Conservation (phyloP, 1,140 invertebrate species). For the Macrotrachela quadricornifera region DNA sequence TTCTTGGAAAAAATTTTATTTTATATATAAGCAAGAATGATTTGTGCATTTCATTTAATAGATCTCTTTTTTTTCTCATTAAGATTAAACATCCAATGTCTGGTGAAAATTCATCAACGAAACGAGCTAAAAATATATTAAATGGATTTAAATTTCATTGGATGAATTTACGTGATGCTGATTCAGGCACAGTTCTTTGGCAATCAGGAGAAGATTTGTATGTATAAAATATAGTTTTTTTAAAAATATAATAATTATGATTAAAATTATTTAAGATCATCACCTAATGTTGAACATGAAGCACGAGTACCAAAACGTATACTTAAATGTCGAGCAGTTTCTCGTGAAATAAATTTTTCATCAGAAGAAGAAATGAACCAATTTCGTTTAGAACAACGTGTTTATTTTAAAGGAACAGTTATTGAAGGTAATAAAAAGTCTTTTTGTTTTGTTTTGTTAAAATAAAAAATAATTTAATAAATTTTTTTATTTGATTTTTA, state of each 20-base stretch:
- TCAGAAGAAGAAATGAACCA: conserved; percentile 84
- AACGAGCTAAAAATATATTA: too few species aligned
- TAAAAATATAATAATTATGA: conserved; percentile 6
- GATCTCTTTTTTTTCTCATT: too few species aligned
- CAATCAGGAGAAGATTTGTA: conserved; percentile 89
- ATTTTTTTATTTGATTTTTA: conserved; percentile 53
- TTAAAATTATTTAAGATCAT: conserved; percentile 37
- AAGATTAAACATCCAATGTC: too few species aligned
- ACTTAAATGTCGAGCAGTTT: conserved; percentile 76
- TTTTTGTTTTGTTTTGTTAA: neutral
- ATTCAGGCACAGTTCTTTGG: conserved; percentile 85
- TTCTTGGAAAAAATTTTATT: too few species aligned
- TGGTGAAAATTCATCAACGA: too few species aligned
- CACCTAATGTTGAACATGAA: conserved; percentile 73
- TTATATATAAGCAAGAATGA: too few species aligned
- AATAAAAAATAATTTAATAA: conserved; percentile 18
- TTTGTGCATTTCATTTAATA: too few species aligned
- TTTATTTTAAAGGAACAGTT: conserved; percentile 45
- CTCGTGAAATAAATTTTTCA: conserved; percentile 93
- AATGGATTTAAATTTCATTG: conserved; percentile 38
- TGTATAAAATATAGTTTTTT: neutral
- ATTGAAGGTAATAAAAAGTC: conserved; percentile 33
- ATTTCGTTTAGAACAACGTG: conserved; percentile 83
- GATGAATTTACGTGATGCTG: conserved; percentile 89
- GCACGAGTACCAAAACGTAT: conserved; percentile 86